These are phyloP conservation scores for Nansenia antarctica DNA, from an alignment of 2,113 vertebrate genomes.

Conservation along the genomic window DNA sequence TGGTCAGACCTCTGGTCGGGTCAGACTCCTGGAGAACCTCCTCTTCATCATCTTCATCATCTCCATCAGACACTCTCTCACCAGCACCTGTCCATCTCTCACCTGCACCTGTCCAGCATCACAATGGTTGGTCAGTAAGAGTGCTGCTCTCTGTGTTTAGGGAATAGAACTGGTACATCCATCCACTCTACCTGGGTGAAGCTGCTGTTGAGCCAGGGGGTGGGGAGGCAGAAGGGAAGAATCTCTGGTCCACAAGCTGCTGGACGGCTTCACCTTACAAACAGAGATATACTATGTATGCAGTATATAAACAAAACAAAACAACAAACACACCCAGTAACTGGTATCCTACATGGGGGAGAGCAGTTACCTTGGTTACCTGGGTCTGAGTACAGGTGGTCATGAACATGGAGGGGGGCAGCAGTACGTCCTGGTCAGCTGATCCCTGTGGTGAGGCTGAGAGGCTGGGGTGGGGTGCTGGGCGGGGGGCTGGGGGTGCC, in stretches of 20 bases:
- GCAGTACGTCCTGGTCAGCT: slow-evolving; percentile 55
- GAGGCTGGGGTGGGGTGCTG: neutral
- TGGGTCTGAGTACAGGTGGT: neutral
- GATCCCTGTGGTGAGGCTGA: slow-evolving; percentile 2
- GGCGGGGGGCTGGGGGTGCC: neutral
- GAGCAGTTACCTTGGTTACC: slow-evolving; percentile 38
- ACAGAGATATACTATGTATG: neutral
- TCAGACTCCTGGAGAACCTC: neutral
- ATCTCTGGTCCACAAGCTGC: slow-evolving; percentile 18
- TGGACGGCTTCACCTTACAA: slow-evolving; percentile 12
- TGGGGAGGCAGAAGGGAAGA: neutral
- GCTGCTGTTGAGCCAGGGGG: neutral
- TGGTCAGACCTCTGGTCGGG: slow-evolving; percentile 64
- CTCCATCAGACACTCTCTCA: slow-evolving; percentile 12
- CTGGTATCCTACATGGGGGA: neutral
- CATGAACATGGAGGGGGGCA: slow-evolving; percentile 75
- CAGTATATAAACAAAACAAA: too few relatives aligned
- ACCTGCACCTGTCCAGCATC: neutral
- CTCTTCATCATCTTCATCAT: slow-evolving; percentile 16
- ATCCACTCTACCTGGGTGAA: too few relatives aligned
- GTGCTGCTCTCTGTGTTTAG: too few relatives aligned
- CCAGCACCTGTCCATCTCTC: slow-evolving; percentile 8
- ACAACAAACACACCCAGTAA: neutral
- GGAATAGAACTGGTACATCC: too few relatives aligned
- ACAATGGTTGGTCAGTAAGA: too few relatives aligned